A percentile compares a stretch with the other conserved stretches of the same genome.
phyloP scores from a whole-genome alignment of 1,140 invertebrate genomes.

The Lordiphosa collinella region DNA sequence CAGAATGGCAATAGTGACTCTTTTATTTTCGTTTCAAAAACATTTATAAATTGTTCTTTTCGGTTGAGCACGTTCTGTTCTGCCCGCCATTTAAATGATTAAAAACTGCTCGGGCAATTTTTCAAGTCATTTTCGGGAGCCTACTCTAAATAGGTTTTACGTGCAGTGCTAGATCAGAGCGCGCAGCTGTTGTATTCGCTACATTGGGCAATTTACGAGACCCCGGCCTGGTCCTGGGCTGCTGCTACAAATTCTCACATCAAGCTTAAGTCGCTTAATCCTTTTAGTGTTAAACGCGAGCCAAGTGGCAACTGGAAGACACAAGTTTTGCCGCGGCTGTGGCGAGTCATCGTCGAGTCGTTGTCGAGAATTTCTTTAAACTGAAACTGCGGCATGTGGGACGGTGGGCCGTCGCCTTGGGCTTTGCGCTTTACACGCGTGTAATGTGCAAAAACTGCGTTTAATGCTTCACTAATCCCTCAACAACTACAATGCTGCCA shows the following conservation, averaged over 20 bases:
- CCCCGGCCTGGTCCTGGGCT: constrained; percentile 23
- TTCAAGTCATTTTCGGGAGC: constrained; percentile 28
- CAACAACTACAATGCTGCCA: constrained; percentile 77
- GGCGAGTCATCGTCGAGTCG: constrained; percentile 4
- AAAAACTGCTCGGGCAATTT: constrained; percentile 37
- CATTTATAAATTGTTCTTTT: constrained; percentile 8
- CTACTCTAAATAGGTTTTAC: constrained; percentile 64
- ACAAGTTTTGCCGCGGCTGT: constrained; percentile 34
- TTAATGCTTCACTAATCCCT: constrained; percentile 76
- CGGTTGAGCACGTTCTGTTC: constrained; percentile 44
- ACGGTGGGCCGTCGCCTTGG: constrained; percentile 37
- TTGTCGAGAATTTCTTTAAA: constrained; percentile 59
- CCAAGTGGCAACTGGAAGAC: constrained; percentile 62
- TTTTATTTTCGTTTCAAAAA: background rate
- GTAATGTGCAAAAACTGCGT: constrained; percentile 77
- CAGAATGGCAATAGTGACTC: constrained; percentile 1
- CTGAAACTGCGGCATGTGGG: constrained; percentile 34
- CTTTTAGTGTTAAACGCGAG: constrained; percentile 67
- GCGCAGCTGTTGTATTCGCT: constrained; percentile 3
- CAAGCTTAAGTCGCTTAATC: constrained; percentile 72
- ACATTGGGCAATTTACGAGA: constrained; percentile 53
- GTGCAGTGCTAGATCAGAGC: constrained; percentile 31
- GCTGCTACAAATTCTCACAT: constrained; percentile 69
- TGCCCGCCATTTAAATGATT: constrained; percentile 44
- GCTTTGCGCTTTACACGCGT: constrained; percentile 73